Base-by-base conservation (phyloP, 2,113 vertebrate species). In the Argyrosomus japonicus region DNA sequence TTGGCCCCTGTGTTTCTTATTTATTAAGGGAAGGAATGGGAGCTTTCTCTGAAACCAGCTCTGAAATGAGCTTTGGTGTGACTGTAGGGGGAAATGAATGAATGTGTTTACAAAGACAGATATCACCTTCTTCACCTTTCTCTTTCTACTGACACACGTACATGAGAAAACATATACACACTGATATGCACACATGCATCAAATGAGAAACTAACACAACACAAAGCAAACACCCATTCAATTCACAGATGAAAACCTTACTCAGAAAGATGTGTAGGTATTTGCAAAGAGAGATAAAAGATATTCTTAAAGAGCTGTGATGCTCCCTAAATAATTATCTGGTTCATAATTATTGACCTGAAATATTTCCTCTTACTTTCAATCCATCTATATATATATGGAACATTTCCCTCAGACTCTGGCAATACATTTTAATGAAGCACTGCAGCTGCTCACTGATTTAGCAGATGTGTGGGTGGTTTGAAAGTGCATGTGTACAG, bases 401-500 rank as follows among this genome's bases (percentile, higher is more conserved):
- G n/a, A 91, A 82, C 61, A 80, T 79, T 89, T 79, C 72, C 53
- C 77, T 54, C 69, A 80, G 72, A 93, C 17, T 58, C 53, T 51
- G 47, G 32, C 45, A 13, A 68, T 78, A 83, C 82, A 27, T 84
- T 74, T 83, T 81, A 88, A 85, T 82, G 69, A 88, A 88, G 56
- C 32, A 54, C 68, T 79, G 77, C 75, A 86, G 88, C 77, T 90
- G 53, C 77, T 89, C 48, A 77, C 57, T 84, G 77, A 85, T 88
- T 83, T 81, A 36, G 68, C 40, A 68, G 70, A 77, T 74, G 77
- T 57, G 76, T 91, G 83, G 72, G 86, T 85, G 81, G 47, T 70
- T 72, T 64, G 3, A 51, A 48, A 57, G 27, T 45, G 8, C 17
- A 36, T 1, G 43, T 72, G 36, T 56, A 40, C 36, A 40, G 36